Conservation (phyloP, 2,113 vertebrate genomes). For the Clinocottus analis region DNA sequence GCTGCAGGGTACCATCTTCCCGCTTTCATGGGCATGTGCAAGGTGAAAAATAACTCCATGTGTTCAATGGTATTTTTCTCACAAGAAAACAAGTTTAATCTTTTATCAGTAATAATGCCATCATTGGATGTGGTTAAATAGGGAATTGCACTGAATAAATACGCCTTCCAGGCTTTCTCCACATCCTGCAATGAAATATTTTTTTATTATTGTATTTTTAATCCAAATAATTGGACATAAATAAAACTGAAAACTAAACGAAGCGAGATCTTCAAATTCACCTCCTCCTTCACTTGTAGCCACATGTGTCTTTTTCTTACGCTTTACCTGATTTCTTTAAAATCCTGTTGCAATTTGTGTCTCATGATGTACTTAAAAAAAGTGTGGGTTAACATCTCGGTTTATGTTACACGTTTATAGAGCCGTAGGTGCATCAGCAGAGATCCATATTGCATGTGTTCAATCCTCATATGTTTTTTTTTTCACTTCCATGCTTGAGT, state of each 20-base stretch:
- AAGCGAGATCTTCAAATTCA: background rate
- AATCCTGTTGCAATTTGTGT: background rate
- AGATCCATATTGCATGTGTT: background rate
- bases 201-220: too few relatives aligned
- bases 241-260: background rate
- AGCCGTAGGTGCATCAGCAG: background rate
- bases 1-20: background rate
- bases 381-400: too few relatives aligned
- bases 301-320: background rate
- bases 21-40: constrained; percentile 3
- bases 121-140: too few relatives aligned
- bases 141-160: too few relatives aligned
- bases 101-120: background rate
- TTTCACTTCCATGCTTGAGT: background rate
- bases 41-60: background rate
- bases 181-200: background rate
- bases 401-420: too few relatives aligned
- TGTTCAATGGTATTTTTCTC: constrained; percentile 18
- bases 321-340: background rate
- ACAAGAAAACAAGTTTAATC: background rate
- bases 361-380: too few relatives aligned
- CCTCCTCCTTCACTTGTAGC: constrained; percentile 4
- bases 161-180: background rate
- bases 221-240: background rate
- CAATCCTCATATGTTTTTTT: background rate